Evolutionary conservation across 1,140 invertebrate species (phyloP).

Genomic region (Scylla paramamosain): DNA sequence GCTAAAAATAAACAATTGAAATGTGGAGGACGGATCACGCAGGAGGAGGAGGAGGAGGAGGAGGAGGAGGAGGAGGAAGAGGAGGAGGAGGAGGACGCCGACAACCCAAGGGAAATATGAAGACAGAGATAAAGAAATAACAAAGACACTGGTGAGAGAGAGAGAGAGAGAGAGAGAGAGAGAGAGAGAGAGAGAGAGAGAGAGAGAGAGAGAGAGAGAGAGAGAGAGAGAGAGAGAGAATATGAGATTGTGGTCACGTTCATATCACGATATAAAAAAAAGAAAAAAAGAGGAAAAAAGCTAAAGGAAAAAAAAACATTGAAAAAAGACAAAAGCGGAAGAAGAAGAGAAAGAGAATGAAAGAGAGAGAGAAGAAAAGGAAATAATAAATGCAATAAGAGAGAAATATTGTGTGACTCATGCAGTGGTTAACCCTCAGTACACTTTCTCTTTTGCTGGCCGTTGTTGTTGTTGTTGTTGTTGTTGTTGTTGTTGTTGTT

Average conservation of each 20-base stretch:
- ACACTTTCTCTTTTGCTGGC: neutral
- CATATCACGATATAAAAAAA: too few species aligned
- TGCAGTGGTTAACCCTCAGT: neutral
- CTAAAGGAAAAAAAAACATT: neutral
- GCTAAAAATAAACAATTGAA: too few species aligned
- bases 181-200: neutral
- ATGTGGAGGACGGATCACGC: too few species aligned
- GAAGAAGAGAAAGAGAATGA: neutral
- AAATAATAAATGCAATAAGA: neutral
- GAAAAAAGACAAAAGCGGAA: too few species aligned
- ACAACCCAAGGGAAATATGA: too few species aligned
- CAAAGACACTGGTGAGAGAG: too few species aligned
- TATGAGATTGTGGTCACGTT: neutral
- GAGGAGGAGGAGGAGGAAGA: too few species aligned
- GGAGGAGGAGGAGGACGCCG: too few species aligned
- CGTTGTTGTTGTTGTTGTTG: neutral
- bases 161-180: neutral
- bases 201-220: constrained; percentile 4
- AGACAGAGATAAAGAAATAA: neutral
- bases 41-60: too few species aligned
- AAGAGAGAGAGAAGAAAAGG: neutral
- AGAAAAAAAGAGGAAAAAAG: neutral
- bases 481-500: neutral
- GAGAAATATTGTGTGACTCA: neutral
- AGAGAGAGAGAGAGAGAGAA: neutral